Percentiles rank a stretch among this genome's conserved stretches.
Evolutionary conservation across 2,888 invertebrate species (phyloP).

Genomic region (Celastrina argiolus): DNA sequence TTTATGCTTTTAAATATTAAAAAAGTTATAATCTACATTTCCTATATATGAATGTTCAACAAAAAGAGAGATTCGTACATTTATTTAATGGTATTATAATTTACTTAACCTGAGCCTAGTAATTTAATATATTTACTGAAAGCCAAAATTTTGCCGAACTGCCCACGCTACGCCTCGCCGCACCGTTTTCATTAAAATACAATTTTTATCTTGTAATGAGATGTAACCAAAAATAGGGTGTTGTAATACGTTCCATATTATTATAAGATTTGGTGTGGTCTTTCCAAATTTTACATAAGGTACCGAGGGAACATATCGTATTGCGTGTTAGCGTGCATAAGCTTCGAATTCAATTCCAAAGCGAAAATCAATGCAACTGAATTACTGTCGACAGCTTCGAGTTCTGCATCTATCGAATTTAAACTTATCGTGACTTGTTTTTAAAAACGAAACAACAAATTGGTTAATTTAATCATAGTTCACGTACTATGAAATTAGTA

Average conservation of each 20-base stretch:
- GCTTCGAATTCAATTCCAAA: neutral
- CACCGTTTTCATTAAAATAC: neutral
- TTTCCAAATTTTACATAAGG: neutral
- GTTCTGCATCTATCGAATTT: neutral
- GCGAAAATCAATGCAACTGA: neutral
- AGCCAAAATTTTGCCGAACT: neutral
- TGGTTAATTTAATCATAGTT: no score
- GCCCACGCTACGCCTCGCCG: neutral
- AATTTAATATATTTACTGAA: neutral
- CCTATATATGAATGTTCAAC: neutral
- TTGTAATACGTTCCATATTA: neutral
- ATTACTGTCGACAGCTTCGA: constrained; percentile 3
- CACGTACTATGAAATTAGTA: no score
- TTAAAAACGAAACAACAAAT: neutral
- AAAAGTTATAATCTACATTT: no score
- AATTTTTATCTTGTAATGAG: neutral
- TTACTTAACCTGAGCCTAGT: neutral
- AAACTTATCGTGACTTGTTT: neutral
- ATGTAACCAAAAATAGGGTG: neutral
- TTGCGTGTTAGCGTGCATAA: neutral
- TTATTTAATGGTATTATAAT: neutral
- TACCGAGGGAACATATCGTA: neutral
- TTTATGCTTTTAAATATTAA: no score
- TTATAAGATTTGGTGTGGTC: neutral
- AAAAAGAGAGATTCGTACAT: neutral